Evolutionary conservation across 2,888 invertebrate species (phyloP).

Genomic region (Lepas anatifera): DNA sequence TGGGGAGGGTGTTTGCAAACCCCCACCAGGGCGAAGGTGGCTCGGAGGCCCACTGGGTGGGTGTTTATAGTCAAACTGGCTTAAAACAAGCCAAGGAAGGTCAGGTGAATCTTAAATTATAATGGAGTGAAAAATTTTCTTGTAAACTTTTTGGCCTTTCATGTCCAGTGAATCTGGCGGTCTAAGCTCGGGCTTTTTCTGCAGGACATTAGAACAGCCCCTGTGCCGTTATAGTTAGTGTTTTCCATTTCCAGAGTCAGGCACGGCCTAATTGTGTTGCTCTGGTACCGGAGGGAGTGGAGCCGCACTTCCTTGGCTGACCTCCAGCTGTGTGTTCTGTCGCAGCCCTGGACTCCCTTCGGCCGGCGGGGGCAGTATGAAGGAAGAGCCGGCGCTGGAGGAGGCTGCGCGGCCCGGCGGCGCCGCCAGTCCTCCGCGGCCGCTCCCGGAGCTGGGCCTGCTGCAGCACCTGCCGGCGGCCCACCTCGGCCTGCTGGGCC

Average conservation of each 20-base stretch:
- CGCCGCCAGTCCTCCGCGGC: neutral
- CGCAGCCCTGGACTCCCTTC: neutral
- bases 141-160: too few species aligned
- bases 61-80: too few species aligned
- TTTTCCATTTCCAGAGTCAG: neutral
- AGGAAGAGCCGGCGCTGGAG: neutral
- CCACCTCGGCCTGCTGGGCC: constrained; percentile 11
- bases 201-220: neutral
- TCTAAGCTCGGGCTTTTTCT: neutral
- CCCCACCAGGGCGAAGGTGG: too few species aligned
- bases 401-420: neutral
- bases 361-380: neutral
- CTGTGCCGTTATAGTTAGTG: neutral
- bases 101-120: too few species aligned
- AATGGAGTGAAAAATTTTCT: too few species aligned
- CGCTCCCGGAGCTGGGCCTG: neutral
- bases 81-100: too few species aligned
- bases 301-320: neutral
- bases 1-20: too few species aligned
- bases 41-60: too few species aligned
- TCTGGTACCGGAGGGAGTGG: too few species aligned
- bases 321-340: too few species aligned
- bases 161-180: neutral
- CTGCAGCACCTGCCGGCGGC: neutral
- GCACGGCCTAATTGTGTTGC: neutral